Evolutionary conservation across 2,113 vertebrate species (phyloP).

Genomic region (Thalassarche chlororhynchos): DNA sequence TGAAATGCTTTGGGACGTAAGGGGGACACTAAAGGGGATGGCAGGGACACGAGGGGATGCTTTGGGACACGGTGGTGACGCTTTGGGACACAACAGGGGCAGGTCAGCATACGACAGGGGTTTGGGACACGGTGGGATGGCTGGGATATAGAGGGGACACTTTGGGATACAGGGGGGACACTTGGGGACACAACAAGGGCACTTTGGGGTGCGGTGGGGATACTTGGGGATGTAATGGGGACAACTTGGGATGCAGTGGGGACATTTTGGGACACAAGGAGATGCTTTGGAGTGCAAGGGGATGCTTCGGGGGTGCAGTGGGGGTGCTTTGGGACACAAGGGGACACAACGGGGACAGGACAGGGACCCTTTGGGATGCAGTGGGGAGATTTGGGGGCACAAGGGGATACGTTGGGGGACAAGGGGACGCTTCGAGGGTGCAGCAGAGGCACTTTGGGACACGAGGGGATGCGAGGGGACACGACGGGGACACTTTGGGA

Average conservation of each 20-base stretch:
- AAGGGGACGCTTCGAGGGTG: rapidly evolving
- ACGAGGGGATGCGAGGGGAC: neutral
- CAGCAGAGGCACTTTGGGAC: too few species aligned
- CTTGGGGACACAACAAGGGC: neutral
- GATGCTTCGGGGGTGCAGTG: too few species aligned
- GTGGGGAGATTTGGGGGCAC: too few species aligned
- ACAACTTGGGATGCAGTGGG: neutral
- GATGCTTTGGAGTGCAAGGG: neutral
- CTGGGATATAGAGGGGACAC: neutral
- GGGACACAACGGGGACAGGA: neutral
- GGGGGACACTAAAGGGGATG: neutral
- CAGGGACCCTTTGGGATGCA: neutral
- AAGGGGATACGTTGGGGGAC: too few species aligned
- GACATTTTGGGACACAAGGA: neutral
- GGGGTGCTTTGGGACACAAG: neutral
- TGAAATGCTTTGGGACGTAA: neutral
- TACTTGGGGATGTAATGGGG: neutral
- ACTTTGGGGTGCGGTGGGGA: neutral
- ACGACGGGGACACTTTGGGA: neutral
- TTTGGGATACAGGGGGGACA: neutral
- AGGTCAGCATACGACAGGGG: neutral
- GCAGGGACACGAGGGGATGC: neutral
- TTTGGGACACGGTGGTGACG: neutral
- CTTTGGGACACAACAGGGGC: neutral
- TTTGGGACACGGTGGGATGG: neutral